Percentiles rank a stretch among this genome's conserved stretches.
Conservation (phyloP, 2,113 vertebrate genomes). For the Lophius piscatorius region DNA sequence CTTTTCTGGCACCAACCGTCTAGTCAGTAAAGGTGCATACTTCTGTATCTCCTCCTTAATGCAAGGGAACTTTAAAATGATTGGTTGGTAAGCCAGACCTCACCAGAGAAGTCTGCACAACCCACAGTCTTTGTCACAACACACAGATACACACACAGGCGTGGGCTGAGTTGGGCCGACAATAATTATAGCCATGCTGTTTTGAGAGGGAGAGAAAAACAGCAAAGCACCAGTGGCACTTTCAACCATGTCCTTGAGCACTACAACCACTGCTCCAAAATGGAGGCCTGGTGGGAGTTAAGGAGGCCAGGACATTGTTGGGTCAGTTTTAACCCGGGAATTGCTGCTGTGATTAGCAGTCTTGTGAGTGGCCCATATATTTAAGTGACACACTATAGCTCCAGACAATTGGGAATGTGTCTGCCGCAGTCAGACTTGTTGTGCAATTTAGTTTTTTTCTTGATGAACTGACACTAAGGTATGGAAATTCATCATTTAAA, state of each 20-base stretch:
- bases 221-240: conserved; percentile 63
- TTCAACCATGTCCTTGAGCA: conserved; percentile 63
- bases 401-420: conserved; percentile 50
- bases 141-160: conserved; percentile 45
- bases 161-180: conserved; percentile 68
- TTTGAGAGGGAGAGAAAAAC: conserved; percentile 74
- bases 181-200: conserved; percentile 79
- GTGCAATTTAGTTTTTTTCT: conserved; percentile 1
- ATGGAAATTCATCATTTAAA: conserved; percentile 12
- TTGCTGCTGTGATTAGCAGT: conserved; percentile 61
- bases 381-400: conserved; percentile 34
- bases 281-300: conserved; percentile 63
- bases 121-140: conserved; percentile 52
- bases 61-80: conserved; percentile 52
- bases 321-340: conserved; percentile 38
- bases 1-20: conserved; percentile 1
- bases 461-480: conserved; percentile 4
- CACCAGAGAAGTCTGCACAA: conserved; percentile 51
- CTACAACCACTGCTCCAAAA: conserved; percentile 63
- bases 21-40: conserved; percentile 40
- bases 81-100: conserved; percentile 53
- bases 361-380: conserved; percentile 45
- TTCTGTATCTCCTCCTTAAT: conserved; percentile 38
- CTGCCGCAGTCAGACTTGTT: conserved; percentile 7
- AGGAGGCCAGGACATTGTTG: conserved; percentile 42